A percentile compares a stretch with the other conserved stretches of the same genome.
Evolutionary conservation across 2,888 invertebrate genomes (phyloP).

Genomic region (Rhagonycha fulva): DNA sequence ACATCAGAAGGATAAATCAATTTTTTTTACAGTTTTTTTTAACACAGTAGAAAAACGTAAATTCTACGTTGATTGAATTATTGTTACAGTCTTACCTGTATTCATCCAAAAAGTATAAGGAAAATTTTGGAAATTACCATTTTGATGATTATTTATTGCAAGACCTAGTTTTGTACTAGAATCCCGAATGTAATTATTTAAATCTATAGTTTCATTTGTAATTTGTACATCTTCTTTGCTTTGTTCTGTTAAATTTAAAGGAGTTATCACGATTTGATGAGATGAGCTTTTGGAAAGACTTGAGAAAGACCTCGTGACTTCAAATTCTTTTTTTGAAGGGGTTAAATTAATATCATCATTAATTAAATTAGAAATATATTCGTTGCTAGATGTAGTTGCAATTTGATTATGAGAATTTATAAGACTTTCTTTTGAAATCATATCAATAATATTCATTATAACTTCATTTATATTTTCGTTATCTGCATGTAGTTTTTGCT

Average conservation of each 20-base stretch:
- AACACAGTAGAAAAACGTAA: too few relatives aligned
- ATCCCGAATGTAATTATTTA: neutral
- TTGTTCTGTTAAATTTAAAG: neutral
- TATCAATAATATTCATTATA: neutral
- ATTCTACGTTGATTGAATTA: too few relatives aligned
- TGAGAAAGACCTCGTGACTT: neutral
- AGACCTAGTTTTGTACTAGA: neutral
- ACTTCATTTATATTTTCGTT: neutral
- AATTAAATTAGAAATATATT: neutral
- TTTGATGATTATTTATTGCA: neutral
- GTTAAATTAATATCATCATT: neutral
- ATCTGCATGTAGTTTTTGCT: neutral
- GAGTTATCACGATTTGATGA: neutral
- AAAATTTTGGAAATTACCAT: neutral
- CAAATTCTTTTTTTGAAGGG: too few relatives aligned
- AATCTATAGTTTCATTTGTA: neutral
- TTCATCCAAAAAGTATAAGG: neutral
- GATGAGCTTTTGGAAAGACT: neutral
- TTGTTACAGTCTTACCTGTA: neutral
- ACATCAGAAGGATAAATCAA: too few relatives aligned
- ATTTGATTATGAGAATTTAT: neutral
- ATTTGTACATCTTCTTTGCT: too few relatives aligned
- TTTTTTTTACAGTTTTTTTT: too few relatives aligned
- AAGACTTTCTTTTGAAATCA: neutral
- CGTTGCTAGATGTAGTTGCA: neutral